Conservation (phyloP, 2,888 invertebrate species). For the Apoderus coryli region DNA sequence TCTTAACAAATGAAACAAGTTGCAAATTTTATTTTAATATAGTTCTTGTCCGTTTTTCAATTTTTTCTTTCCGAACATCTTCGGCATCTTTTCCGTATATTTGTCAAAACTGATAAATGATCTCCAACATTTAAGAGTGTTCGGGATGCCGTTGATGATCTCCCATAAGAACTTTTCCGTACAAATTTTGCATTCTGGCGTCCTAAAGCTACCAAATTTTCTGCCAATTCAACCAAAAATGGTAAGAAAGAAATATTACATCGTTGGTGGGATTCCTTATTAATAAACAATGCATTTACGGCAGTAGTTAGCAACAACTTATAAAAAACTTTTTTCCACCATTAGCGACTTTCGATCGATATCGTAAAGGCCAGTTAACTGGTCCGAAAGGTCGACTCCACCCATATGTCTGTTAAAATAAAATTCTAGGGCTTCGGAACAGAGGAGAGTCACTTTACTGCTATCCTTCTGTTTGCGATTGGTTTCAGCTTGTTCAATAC, state of each 20-base stretch:
- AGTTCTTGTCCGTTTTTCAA: no score
- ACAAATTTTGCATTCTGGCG: no score
- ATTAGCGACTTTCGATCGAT: constrained; percentile 5
- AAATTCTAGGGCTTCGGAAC: constrained; percentile 16
- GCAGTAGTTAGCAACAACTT: constrained; percentile 9
- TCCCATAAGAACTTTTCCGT: neutral
- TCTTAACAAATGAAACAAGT: no score
- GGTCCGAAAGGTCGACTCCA: constrained; percentile 5
- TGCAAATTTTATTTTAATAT: no score
- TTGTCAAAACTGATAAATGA: constrained; percentile 2
- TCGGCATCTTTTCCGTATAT: no score
- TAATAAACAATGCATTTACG: constrained; percentile 21
- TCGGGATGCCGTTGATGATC: neutral
- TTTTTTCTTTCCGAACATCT: no score
- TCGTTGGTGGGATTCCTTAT: no score
- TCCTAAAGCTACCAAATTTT: no score
- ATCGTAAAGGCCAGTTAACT: constrained; percentile 5
- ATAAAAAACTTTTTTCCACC: constrained; percentile 7
- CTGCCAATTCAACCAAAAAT: no score
- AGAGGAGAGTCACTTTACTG: constrained; percentile 15
- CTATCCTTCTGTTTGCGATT: constrained; percentile 21
- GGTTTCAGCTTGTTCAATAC: no score
- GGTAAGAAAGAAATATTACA: no score
- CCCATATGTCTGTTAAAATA: constrained; percentile 12
- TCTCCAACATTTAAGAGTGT: constrained; percentile 3